These are phyloP conservation scores for Acrobeloides nanus DNA, from an alignment of 2,888 invertebrate species.

Conservation along the genomic window DNA sequence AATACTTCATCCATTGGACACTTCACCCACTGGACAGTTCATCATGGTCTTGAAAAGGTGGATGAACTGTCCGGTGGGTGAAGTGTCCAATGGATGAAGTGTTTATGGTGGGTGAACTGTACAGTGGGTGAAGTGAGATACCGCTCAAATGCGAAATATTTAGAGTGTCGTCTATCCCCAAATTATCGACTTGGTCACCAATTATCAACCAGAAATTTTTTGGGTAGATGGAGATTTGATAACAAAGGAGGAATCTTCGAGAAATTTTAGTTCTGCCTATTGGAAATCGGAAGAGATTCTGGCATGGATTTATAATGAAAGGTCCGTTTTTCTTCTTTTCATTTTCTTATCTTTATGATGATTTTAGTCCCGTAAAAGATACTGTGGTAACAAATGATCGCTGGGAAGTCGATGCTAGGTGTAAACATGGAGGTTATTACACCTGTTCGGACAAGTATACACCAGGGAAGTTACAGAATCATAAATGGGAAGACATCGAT, in stretches of 20 bases:
- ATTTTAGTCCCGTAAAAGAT: conserved; percentile 70
- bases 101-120: no score
- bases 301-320: conserved; percentile 82
- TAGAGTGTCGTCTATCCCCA: conserved; percentile 45
- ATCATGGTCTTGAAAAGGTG: no score
- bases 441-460: conserved; percentile 77
- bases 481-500: conserved; percentile 60
- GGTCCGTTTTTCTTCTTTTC: no score
- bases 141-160: no score
- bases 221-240: conserved; percentile 95
- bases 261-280: no score
- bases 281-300: conserved; percentile 77
- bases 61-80: no score
- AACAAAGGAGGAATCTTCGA: no score
- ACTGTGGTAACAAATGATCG: conserved; percentile 84
- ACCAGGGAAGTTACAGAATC: conserved; percentile 46
- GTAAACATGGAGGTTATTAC: conserved; percentile 79
- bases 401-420: conserved; percentile 74
- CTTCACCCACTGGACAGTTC: no score
- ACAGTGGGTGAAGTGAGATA: no score
- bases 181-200: conserved; percentile 52
- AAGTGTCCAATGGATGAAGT: no score
- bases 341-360: no score
- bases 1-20: no score
- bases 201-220: conserved; percentile 65